Percentiles rank a stretch among this genome's conserved stretches.
These are phyloP conservation scores for Strigamia crassipes DNA, from an alignment of 2,888 invertebrate species.

Conservation along the genomic window DNA sequence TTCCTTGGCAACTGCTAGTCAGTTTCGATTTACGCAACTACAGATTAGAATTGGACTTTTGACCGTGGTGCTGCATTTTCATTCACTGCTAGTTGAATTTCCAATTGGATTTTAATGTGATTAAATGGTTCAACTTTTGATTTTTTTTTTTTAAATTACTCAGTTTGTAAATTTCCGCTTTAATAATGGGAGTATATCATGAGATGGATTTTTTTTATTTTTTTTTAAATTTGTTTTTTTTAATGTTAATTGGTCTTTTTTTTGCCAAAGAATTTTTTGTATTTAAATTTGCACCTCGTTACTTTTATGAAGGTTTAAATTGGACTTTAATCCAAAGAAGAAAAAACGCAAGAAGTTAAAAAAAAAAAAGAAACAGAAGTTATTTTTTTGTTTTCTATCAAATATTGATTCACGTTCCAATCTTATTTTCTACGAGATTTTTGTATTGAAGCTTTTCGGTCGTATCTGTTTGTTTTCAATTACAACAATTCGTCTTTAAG, in stretches of 20 bases:
- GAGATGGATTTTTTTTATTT: neutral
- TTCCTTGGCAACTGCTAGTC: neutral
- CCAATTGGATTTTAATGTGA: slow-evolving; percentile 1
- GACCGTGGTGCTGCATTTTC: neutral
- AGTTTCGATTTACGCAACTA: neutral
- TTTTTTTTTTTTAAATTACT: neutral
- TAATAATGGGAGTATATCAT: neutral
- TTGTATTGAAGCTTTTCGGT: too few species aligned
- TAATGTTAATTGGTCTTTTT: neutral
- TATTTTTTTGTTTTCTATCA: neutral
- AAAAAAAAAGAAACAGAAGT: neutral
- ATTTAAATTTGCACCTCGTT: neutral
- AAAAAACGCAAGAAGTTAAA: neutral
- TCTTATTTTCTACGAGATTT: neutral
- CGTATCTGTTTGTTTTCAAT: neutral
- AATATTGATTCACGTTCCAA: neutral
- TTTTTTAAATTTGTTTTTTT: neutral
- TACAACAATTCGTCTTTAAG: slow-evolving; percentile 10
- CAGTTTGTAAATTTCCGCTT: neutral
- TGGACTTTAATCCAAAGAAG: too few species aligned
- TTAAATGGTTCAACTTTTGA: neutral
- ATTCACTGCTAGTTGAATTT: neutral
- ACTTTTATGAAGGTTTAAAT: neutral
- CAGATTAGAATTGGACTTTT: neutral
- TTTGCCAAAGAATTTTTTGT: neutral